Evolutionary conservation across 2,888 invertebrate species (phyloP), one percentile per base, ranked within the genome.

Genomic region (Sylvicola fuscatus): DNA sequence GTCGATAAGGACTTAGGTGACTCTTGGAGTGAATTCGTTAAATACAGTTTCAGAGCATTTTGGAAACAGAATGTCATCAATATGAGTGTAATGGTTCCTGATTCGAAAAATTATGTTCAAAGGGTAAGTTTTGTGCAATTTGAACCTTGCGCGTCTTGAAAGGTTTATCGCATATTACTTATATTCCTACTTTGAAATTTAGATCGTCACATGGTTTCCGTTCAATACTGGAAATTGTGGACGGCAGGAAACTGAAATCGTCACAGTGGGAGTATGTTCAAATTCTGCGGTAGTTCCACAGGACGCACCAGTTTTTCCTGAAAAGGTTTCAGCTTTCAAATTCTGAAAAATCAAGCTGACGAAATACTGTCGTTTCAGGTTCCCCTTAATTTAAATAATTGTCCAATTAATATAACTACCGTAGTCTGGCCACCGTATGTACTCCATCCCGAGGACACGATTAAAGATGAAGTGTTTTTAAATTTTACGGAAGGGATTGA

Each of bases 191-290:
- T 21, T n/a, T 30, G 14, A 7, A 30, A 26, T 33, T 33, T 7
- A 33, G 33, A 16, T 33, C 12, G 14, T 27, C 10, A 34, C 34
- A 11, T 37, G 37, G 37, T 37, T 33, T 10, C 37, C 33, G 13
- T 37, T 37, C 21, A 29, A 37, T 12, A 26, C 16, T 11, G 36
- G 32, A 27, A 33, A 37, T 14, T 37, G 37, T 29, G 37, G 37
- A 3, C 33, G 33, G 14, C 33, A 33, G n/a, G 29, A 37, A 8
- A 37, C 10, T 13, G 10, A 29, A 5, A n/a, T 29, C 5, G 14
- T 33, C 12, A 3, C 28, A 11, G 21, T 33, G 6, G 37, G 33
- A 3, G 14, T 26, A 2, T 37, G 33, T 29, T 14, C 28, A 3
- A 17, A n/a, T 7, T 14, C 14, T 21, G 10, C 27, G 15, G 8